Percentiles rank a stretch among this genome's conserved stretches.
phyloP scores from a whole-genome alignment of 2,113 vertebrate genomes.

The Aplodontia rufa region DNA sequence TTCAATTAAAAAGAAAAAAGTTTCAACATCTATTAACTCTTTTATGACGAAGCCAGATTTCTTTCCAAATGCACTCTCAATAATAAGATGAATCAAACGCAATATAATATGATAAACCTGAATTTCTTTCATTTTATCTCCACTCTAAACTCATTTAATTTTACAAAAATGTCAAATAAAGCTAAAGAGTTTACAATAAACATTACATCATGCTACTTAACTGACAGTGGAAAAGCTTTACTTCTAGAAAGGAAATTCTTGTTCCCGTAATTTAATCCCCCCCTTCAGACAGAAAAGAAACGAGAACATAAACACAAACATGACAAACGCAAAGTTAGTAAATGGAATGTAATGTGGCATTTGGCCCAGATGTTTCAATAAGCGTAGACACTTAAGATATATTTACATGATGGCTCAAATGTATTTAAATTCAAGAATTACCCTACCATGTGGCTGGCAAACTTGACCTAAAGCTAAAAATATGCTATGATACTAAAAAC shows the following conservation, averaged over 20 bases:
- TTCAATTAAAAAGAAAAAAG: slow-evolving; percentile 28
- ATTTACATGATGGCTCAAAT: not conserved
- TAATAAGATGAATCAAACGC: not conserved
- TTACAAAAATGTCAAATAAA: slow-evolving; percentile 22
- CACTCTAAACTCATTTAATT: slow-evolving; percentile 32
- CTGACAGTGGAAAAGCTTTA: slow-evolving; percentile 22
- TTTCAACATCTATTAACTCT: slow-evolving; percentile 13
- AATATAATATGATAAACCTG: not conserved
- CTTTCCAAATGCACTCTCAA: slow-evolving; percentile 19
- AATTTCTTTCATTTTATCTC: slow-evolving; percentile 17
- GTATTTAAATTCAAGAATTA: slow-evolving; percentile 24
- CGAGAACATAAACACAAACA: slow-evolving; percentile 16
- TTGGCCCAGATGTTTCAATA: not conserved
- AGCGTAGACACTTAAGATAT: not conserved
- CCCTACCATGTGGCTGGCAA: not conserved
- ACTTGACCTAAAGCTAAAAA: slow-evolving; percentile 43
- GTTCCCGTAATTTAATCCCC: not conserved
- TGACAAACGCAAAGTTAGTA: slow-evolving; percentile 28
- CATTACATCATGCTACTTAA: slow-evolving; percentile 24
- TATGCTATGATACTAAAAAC: slow-evolving; percentile 14
- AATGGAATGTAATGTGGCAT: not conserved
- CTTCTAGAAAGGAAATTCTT: slow-evolving; percentile 29
- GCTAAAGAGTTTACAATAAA: slow-evolving; percentile 41
- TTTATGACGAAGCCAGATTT: slow-evolving; percentile 22
- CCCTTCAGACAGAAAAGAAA: slow-evolving; percentile 53